A percentile compares a stretch with the other conserved stretches of the same genome.
These are phyloP conservation scores for Ophiodon elongatus DNA, from an alignment of 2,113 vertebrate species.

Conservation along the genomic window DNA sequence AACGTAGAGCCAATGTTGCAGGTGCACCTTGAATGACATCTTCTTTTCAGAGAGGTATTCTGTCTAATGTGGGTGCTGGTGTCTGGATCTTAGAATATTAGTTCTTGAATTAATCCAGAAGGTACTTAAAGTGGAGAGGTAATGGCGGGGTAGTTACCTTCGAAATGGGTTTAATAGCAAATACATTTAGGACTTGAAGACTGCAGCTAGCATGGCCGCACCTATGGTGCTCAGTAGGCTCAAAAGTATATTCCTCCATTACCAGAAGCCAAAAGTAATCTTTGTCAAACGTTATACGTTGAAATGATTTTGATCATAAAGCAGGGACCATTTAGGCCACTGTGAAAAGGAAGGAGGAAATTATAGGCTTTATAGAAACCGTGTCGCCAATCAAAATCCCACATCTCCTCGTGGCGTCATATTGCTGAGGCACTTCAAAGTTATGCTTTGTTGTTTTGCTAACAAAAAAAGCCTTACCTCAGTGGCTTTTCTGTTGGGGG, in stretches of 20 bases:
- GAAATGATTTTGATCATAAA: constrained; percentile 53
- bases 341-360: constrained; percentile 28
- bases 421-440: constrained; percentile 50
- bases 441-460: constrained; percentile 50
- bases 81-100: background rate
- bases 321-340: constrained; percentile 21
- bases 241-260: constrained; percentile 45
- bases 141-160: constrained; percentile 13
- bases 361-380: constrained; percentile 16
- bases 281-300: constrained; percentile 44
- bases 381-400: constrained; percentile 26
- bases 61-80: background rate
- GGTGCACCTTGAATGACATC: constrained; percentile 22
- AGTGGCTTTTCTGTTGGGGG: constrained; percentile 44
- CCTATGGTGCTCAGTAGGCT: constrained; percentile 9
- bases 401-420: constrained; percentile 17
- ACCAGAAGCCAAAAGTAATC: constrained; percentile 27
- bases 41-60: constrained; percentile 13
- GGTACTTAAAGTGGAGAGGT: background rate
- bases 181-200: constrained; percentile 5
- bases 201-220: background rate
- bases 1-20: background rate
- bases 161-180: constrained; percentile 21
- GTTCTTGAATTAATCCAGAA: constrained; percentile 13
- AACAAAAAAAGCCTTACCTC: constrained; percentile 39